Base-by-base conservation (phyloP, 92 coral and sea anemone genomes). In the Anthopleura xanthogrammica region DNA sequence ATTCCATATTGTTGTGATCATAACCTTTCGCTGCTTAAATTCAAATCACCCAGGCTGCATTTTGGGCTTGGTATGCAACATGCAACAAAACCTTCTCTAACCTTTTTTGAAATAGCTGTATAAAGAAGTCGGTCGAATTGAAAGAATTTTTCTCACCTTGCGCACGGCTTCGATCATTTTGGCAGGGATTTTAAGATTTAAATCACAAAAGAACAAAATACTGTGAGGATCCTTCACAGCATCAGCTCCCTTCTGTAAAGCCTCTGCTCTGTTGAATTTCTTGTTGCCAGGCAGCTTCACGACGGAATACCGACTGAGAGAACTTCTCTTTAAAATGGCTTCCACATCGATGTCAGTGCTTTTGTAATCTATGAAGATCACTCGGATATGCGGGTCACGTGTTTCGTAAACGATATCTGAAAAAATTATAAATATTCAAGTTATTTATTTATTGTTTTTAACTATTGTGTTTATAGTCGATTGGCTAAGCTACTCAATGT, bases 221-320 rank as follows among this genome's bases (percentile, higher is more conserved):
- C 98, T 95, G 79, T 97, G 91, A 17, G 95, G 97, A 60, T 97
- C 99, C 72, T 77, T 84, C 14, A 97, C 98, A 0, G 88, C 95
- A n/a, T 89, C 92, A 8, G 98, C 94, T 16, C 99, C 99, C 42
- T 78, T 89, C 79, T 97, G 99, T 46, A 97, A 84, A 36, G 97
- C 98, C 66, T 85, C 82, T 50, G 99, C 98, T 68, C 98, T 88
- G 72, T 90, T 92, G 79, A 97, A 97, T 43, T 70, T 84, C 78
- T 90, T 88, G 75, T 90, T 78, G 36, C 83, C 85, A 57, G 95
- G 89, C 57, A 91, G 46, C 56, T 79, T 88, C 46, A 93, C 92
- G 23, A 90, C 85, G 48, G 88, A 84, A 71, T 89, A 92, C 83
- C 86, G 82, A 62, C 65, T 85, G 66, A 97, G 66, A 7, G 94